Evolutionary conservation across 53 echinoderm and acorn worm genomes (phyloP), one percentile per base, ranked within the genome.

Genomic region (Crossaster papposus): DNA sequence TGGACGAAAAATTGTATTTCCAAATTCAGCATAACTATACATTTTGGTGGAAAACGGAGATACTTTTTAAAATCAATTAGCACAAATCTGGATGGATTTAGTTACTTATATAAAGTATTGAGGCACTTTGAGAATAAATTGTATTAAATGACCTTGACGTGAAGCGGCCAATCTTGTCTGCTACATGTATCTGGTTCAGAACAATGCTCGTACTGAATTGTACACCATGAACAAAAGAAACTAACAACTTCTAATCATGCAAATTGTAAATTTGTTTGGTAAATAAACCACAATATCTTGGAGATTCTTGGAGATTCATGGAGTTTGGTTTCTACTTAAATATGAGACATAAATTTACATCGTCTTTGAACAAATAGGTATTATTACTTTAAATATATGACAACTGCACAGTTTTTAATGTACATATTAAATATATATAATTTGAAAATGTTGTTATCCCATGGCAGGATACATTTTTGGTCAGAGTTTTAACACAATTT

Each of bases 281-380:
- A 81, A 81, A 81, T 81, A 81, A 62, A 81, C 81, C 30, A 13
- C 13, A 62, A 5, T 79, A 4, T 51, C 26, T 26, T 30, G 23
- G 23, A 26, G 17, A 28, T 14, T 79, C n/a, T 12, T 30, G 23
- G 24, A 53, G 53, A 79, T 79, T 50, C n/a, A 54, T 79, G 28
- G 20, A 26, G 68, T 58, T 70, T 31, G 4, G 31, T 28, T n/a
- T 70, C 29, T 70, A 36, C 74, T 35, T 33, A 22, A 74, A 74
- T 74, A 31, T 12, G 26, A 9, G 4, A 30, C 0, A 30, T 71
- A 10, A 31, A 30, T 74, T 13, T 2, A 74, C 34, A 74, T 35
- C 4, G 34, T 2, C 35, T 35, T 13, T 20, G 1, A 34, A 35
- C 13, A 58, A 58, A 58, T 58, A 70, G 5, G 11, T 26, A 70